Conservation (phyloP, 2,888 invertebrate species). For the Pristionchus maxplancki region DNA sequence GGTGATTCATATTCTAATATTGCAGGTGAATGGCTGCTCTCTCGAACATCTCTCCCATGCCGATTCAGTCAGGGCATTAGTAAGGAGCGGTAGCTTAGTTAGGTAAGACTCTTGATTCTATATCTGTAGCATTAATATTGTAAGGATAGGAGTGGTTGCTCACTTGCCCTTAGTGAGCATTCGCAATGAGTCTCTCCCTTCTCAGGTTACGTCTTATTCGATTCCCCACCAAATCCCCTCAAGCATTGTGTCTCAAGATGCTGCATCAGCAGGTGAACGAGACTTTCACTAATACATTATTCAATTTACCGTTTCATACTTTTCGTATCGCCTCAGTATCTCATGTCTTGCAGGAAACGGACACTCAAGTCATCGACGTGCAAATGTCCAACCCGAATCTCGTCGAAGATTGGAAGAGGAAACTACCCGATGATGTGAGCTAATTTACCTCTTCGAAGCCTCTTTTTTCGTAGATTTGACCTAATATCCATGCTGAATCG, state of each 20-base stretch:
- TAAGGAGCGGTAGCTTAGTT: conserved; percentile 93
- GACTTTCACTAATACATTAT: background rate
- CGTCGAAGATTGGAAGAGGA: conserved; percentile 64
- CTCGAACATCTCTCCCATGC: conserved; percentile 96
- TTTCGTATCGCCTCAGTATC: background rate
- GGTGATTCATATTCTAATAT: conserved; percentile 15
- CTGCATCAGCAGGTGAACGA: conserved; percentile 75
- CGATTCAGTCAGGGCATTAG: conserved; percentile 95
- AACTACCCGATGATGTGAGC: conserved; percentile 58
- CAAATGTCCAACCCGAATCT: conserved; percentile 69
- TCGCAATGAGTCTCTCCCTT: background rate
- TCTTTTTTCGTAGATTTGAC: no score
- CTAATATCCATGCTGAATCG: no score
- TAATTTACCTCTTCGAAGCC: background rate
- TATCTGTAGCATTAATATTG: background rate
- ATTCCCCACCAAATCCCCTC: conserved; percentile 71
- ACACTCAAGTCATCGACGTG: conserved; percentile 74
- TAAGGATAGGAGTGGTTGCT: background rate
- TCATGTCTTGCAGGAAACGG: conserved; percentile 65
- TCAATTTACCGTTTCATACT: background rate
- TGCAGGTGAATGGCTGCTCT: conserved; percentile 88
- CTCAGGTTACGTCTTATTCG: conserved; percentile 82
- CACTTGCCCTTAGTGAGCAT: conserved; percentile 12
- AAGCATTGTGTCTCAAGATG: conserved; percentile 76
- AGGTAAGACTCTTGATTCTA: conserved; percentile 78